Conservation (phyloP, 2,888 invertebrate species). For the Hyles lineata region DNA sequence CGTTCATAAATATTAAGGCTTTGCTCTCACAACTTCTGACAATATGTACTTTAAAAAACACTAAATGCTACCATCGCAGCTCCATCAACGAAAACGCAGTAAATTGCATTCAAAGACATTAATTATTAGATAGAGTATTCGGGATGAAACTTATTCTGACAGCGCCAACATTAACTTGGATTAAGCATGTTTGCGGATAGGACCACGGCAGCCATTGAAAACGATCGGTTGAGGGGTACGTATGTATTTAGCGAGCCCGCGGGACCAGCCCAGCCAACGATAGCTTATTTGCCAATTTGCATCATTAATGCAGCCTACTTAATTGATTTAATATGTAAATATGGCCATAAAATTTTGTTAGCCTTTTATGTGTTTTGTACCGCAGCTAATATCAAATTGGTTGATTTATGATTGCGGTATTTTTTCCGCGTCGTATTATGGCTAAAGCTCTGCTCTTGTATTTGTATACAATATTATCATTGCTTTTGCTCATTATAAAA, state of each 20-base stretch:
- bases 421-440: not conserved
- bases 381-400: slow-evolving; percentile 12
- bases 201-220: slow-evolving; percentile 57
- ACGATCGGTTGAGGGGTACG: slow-evolving; percentile 55
- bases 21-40: not conserved
- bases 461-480: no score
- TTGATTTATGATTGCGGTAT: not conserved
- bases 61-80: not conserved
- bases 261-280: slow-evolving; percentile 63
- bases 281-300: slow-evolving; percentile 80
- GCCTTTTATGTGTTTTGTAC: slow-evolving; percentile 31
- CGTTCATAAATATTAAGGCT: no score
- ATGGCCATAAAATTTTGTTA: slow-evolving; percentile 57
- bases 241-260: slow-evolving; percentile 69
- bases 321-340: slow-evolving; percentile 77
- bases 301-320: slow-evolving; percentile 72
- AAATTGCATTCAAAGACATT: no score
- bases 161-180: slow-evolving; percentile 10
- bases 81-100: no score
- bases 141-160: slow-evolving; percentile 4
- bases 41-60: not conserved
- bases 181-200: slow-evolving; percentile 12
- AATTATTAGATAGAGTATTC: not conserved
- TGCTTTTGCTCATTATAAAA: no score
- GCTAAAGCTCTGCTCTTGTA: not conserved